phyloP scores from a whole-genome alignment of 2,888 invertebrate species.

The Cryptus armator region DNA sequence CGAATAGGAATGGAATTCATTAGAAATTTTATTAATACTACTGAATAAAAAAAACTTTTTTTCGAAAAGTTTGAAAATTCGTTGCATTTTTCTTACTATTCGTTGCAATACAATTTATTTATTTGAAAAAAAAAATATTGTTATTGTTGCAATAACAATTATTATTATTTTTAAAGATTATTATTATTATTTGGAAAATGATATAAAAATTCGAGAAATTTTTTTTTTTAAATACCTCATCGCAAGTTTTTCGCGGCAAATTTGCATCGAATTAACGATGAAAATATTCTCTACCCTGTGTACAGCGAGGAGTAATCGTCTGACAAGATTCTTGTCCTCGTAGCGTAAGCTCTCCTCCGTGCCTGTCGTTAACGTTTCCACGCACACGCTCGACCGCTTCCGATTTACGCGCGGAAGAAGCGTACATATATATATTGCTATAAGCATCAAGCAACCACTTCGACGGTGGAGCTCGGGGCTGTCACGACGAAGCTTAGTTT shows the following conservation, averaged over 20 bases:
- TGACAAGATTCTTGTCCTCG: constrained; percentile 14
- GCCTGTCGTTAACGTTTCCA: constrained; percentile 44
- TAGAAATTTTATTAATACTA: no score
- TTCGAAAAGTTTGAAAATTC: no score
- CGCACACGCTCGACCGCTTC: constrained; percentile 19
- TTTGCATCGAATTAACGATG: constrained; percentile 1
- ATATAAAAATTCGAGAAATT: background rate
- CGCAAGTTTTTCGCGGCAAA: background rate
- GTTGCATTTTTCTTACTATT: no score
- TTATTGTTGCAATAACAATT: no score
- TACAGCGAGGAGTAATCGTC: constrained; percentile 38
- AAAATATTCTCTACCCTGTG: background rate
- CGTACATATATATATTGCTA: background rate
- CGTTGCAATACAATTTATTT: no score
- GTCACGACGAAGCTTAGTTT: constrained; percentile 71
- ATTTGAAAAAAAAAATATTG: no score
- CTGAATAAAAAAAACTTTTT: no score
- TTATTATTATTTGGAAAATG: background rate
- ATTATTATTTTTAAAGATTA: background rate
- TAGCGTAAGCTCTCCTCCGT: constrained; percentile 50
- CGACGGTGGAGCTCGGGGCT: constrained; percentile 14
- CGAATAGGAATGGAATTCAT: no score
- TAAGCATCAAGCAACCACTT: constrained; percentile 29
- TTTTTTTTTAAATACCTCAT: background rate
- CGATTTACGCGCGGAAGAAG: constrained; percentile 24